phyloP scores from a whole-genome alignment of 2,797 vertebrate species.

The Triplophysa bombifrons region DNA sequence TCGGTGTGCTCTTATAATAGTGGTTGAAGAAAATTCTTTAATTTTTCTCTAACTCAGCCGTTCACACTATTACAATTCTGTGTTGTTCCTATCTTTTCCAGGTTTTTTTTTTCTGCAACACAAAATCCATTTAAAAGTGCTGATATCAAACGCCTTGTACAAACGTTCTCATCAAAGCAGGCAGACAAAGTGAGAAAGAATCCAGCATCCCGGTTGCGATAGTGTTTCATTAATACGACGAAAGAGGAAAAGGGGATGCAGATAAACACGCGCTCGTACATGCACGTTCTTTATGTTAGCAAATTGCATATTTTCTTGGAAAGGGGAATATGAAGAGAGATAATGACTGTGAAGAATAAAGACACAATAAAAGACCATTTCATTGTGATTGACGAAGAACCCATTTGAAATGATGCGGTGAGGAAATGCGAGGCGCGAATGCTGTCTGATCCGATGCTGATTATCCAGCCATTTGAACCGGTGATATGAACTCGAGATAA shows the following conservation, averaged over 20 bases:
- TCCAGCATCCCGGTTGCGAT: conserved; percentile 24
- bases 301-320: conserved; percentile 60
- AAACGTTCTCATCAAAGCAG: conserved; percentile 52
- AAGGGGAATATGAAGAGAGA: conserved; percentile 40
- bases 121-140: conserved; percentile 46
- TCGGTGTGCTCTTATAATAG: not conserved
- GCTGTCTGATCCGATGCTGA: conserved; percentile 90
- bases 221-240: conserved; percentile 52
- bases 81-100: not conserved
- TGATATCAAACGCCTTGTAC: conserved; percentile 51
- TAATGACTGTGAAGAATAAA: conserved; percentile 63
- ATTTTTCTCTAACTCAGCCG: conserved; percentile 18
- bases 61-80: conserved; percentile 21
- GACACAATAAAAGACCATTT: conserved; percentile 82
- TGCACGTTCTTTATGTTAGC: conserved; percentile 44
- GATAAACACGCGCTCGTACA: conserved; percentile 25
- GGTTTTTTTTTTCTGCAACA: conserved; percentile 3
- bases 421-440: conserved; percentile 73
- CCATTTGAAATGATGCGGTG: conserved; percentile 81
- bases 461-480: conserved; percentile 90
- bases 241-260: conserved; percentile 36
- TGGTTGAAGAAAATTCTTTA: conserved; percentile 2
- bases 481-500: conserved; percentile 81
- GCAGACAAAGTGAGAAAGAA: conserved; percentile 51
- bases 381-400: conserved; percentile 92